Evolutionary conservation across 1,140 invertebrate genomes (phyloP), one percentile per base, ranked within the genome.

Genomic region (Physella acuta): DNA sequence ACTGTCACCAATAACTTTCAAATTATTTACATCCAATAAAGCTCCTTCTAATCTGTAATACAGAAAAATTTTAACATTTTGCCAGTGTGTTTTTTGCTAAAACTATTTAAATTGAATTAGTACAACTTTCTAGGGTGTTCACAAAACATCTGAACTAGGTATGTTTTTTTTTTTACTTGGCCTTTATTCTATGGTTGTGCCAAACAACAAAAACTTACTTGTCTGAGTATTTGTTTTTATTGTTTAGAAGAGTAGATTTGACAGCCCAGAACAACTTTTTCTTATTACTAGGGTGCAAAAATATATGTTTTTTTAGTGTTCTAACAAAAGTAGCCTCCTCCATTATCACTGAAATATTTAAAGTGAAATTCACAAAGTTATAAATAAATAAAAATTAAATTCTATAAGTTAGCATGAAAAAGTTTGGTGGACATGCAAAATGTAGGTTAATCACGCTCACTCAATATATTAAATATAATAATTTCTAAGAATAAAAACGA

Each of bases 181-280:
- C n/a, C n/a, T 14, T 24, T 24, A 28, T 55, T 55, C 17, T 14
- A 24, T 5, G 26, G 24, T 24, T 24, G 8, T 5, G 26, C 8
- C 17, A 14, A 55, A 55, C 53, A 55, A 14, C 17, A 8, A 55
- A 55, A 14, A 20, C 52, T 37, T 56, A 67, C 64, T 36, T 34
- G 34, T 67, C 52, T 30, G 64, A 67, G 26, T 67, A 67, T 56
- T 67, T 67, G 20, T 67, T 55, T 26, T 56, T 55, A 34, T 67
- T 34, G 20, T 39, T 28, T 16, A 67, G 20, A 28, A 67, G 28
- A 20, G 53, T 39, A 28, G 51, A 39, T 20, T 56, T 67, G 0
- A 67, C 34, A n/a, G 64, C 64, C 3, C 4, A 1, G 24, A 36
- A 11, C 16, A 3, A 1, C n/a, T 26, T 55, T 8, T 56, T 37